phyloP scores from a whole-genome alignment of 2,888 invertebrate species.

The Aspidapion aeneum region DNA sequence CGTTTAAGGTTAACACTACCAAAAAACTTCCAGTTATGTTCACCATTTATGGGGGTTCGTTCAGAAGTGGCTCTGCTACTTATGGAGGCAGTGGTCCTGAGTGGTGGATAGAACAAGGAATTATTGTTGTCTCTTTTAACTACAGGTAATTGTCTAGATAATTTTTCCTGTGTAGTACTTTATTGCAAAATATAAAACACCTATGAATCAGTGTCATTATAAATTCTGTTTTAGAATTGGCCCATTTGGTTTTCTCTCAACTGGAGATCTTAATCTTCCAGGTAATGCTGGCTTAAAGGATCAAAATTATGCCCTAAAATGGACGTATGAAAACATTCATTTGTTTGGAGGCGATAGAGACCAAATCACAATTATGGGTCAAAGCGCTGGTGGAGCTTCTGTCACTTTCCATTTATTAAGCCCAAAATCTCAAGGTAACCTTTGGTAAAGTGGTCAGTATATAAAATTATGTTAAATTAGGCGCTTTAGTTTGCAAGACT shows the following conservation, averaged over 20 bases:
- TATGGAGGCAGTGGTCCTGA: conserved; percentile 19
- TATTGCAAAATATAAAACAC: too few species aligned
- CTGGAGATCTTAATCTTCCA: conserved; percentile 16
- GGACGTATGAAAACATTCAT: conserved; percentile 22
- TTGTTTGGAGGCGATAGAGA: conserved; percentile 26
- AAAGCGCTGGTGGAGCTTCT: conserved; percentile 22
- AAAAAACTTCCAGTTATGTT: conserved; percentile 42
- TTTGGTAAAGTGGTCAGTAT: neutral
- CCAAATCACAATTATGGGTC: conserved; percentile 24
- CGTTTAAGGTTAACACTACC: neutral
- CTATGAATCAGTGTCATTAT: too few species aligned
- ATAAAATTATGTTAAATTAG: neutral
- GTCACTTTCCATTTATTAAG: conserved; percentile 20
- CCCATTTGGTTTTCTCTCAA: conserved; percentile 23
- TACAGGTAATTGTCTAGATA: conserved; percentile 10
- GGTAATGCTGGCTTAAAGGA: conserved; percentile 22
- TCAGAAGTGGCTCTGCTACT: conserved; percentile 38
- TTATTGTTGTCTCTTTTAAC: conserved; percentile 18
- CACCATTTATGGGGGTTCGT: conserved; percentile 46
- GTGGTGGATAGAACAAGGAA: conserved; percentile 20
- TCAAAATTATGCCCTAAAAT: conserved; percentile 19
- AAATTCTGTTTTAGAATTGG: conserved; percentile 13
- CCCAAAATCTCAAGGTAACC: conserved; percentile 15
- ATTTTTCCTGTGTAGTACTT: too few species aligned
- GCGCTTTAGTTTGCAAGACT: too few species aligned